phyloP scores from a whole-genome alignment of 2,888 invertebrate species.

The Drosophila mettleri region DNA sequence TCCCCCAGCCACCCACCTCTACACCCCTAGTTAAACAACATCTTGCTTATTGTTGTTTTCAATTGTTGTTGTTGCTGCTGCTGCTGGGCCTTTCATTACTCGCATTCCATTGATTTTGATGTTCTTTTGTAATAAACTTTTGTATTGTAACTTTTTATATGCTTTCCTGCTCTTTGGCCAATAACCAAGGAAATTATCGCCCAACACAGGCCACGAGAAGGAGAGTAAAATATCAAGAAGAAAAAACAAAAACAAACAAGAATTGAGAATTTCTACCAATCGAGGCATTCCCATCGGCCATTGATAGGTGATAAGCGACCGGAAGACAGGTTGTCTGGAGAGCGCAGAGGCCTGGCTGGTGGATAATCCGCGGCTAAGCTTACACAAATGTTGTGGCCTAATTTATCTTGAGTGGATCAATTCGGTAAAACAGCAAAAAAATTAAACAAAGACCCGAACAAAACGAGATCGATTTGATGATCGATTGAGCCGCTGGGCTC shows the following conservation, averaged over 20 bases:
- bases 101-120: slow-evolving; percentile 83
- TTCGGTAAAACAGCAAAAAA: slow-evolving; percentile 44
- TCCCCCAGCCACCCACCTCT: background rate
- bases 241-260: too few species aligned
- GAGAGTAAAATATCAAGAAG: background rate
- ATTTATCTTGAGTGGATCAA: slow-evolving; percentile 83
- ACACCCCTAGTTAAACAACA: background rate
- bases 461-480: slow-evolving; percentile 35
- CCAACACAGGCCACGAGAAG: background rate
- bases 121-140: slow-evolving; percentile 75
- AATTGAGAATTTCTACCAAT: background rate
- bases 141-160: slow-evolving; percentile 67
- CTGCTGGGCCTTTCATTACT: slow-evolving; percentile 66
- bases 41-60: slow-evolving; percentile 51
- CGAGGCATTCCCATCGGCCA: slow-evolving; percentile 7
- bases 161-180: slow-evolving; percentile 20
- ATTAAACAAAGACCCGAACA: slow-evolving; percentile 11
- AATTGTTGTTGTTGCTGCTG: slow-evolving; percentile 23
- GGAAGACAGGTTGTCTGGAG: slow-evolving; percentile 53
- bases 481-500: slow-evolving; percentile 30
- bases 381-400: slow-evolving; percentile 76
- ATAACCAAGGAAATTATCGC: slow-evolving; percentile 39
- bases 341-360: background rate
- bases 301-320: slow-evolving; percentile 40
- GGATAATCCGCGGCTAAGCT: slow-evolving; percentile 57